These are phyloP conservation scores for Autographa pulchrina DNA, from an alignment of 2,888 invertebrate genomes.

Conservation along the genomic window DNA sequence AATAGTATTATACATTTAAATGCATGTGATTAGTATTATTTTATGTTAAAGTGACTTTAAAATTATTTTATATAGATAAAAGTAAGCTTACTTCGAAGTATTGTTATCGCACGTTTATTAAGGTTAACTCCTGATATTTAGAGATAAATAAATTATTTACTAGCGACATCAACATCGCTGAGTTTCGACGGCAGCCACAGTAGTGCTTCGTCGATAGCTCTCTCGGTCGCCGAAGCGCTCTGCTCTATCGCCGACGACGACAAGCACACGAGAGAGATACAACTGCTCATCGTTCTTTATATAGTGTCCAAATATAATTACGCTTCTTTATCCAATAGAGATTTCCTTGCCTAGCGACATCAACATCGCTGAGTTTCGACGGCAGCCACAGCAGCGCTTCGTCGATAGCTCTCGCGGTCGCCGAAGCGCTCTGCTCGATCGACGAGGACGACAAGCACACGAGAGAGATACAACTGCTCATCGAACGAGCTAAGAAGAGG, in stretches of 20 bases:
- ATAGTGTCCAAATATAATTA: too few relatives aligned
- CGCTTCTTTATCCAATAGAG: not conserved
- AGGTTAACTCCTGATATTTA: too few relatives aligned
- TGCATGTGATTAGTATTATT: too few relatives aligned
- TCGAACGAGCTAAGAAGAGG: constrained; percentile 87
- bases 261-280: constrained; percentile 93
- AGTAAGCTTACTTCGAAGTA: too few relatives aligned
- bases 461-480: constrained; percentile 91
- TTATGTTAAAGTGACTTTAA: too few relatives aligned
- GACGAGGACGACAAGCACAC: constrained; percentile 95
- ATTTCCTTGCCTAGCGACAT: constrained; percentile 63
- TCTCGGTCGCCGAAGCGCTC: constrained; percentile 93
- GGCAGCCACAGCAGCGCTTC: constrained; percentile 81
- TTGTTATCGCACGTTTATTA: too few relatives aligned
- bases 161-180: constrained; percentile 75
- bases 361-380: constrained; percentile 82
- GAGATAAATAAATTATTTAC: too few relatives aligned
- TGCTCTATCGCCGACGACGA: constrained; percentile 95
- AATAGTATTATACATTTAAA: too few relatives aligned
- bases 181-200: constrained; percentile 84
- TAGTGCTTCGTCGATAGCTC: constrained; percentile 88
- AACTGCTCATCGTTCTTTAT: constrained; percentile 91
- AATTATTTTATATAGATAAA: too few relatives aligned
- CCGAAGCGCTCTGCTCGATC: constrained; percentile 94
- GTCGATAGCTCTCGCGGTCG: constrained; percentile 91